phyloP scores from a whole-genome alignment of 2,888 invertebrate genomes.

The Volucella bombylans region DNA sequence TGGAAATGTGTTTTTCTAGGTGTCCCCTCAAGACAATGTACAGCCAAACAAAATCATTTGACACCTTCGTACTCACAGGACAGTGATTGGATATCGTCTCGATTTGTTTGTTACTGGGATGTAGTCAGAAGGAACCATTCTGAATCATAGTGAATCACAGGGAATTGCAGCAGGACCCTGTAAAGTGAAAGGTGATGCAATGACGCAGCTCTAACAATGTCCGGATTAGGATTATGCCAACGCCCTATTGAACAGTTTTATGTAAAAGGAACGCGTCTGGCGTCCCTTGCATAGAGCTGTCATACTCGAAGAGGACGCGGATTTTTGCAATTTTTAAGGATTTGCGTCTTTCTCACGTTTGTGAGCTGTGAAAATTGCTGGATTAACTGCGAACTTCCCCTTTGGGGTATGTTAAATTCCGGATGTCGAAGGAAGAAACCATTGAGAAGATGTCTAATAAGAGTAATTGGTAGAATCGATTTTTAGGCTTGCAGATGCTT shows the following conservation, averaged over 20 bases:
- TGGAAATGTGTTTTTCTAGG: slow-evolving; percentile 69
- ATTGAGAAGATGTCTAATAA: not conserved
- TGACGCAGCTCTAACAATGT: slow-evolving; percentile 62
- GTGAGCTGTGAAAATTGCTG: slow-evolving; percentile 69
- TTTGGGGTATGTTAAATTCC: not conserved
- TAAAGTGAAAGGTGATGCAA: slow-evolving; percentile 63
- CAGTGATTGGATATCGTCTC: slow-evolving; percentile 65
- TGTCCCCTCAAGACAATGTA: slow-evolving; percentile 64
- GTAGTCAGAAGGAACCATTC: not conserved
- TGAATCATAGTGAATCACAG: not conserved
- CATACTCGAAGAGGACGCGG: slow-evolving; percentile 55
- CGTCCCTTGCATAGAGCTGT: slow-evolving; percentile 13
- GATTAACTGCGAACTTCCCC: slow-evolving; percentile 56
- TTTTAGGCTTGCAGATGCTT: not conserved
- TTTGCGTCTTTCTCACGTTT: slow-evolving; percentile 73
- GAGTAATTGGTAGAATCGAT: too few species aligned
- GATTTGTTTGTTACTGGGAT: slow-evolving; percentile 47
- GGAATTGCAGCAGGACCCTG: slow-evolving; percentile 24
- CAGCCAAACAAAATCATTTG: slow-evolving; percentile 63
- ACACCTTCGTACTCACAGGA: slow-evolving; percentile 56
- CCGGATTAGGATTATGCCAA: slow-evolving; percentile 69
- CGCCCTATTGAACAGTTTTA: slow-evolving; percentile 46
- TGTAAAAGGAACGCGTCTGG: slow-evolving; percentile 35
- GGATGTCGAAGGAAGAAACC: slow-evolving; percentile 11
- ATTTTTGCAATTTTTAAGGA: slow-evolving; percentile 73